Evolutionary conservation across 1,140 invertebrate species (phyloP), one percentile per base, ranked within the genome.

Genomic region (Gonioctena quinquepunctata): DNA sequence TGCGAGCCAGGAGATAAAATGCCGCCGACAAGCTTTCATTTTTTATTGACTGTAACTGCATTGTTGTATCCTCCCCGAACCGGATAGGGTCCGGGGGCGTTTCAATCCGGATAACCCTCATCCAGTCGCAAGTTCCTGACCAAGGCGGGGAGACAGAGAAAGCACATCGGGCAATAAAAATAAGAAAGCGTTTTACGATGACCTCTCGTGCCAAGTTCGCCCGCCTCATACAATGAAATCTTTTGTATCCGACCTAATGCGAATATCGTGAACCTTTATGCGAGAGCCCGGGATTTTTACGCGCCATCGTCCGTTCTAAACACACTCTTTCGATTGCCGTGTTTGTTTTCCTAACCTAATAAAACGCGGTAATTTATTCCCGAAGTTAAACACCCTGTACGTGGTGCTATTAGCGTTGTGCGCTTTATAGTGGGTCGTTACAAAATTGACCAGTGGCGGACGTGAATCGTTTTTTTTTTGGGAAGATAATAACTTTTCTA

Each of bases 171-270:
- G 11, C 13, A 0, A 7, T 56, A 56, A 56, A 21, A 23, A 21
- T 56, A 21, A 2, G 18, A 13, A 21, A 11, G 0, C 1, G 19
- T 23, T 23, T 23, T 42, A 42, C 33, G 52, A 19, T 56, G 3
- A 11, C 52, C 13, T 56, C 21, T 19, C 13, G 21, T 19, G 11
- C 52, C 21, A 56, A 11, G 11, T 56, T 19, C 22, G 16, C 52
- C 11, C 22, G 52, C 13, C 21, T 19, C 18, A 56, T 56, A 56
- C 52, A 56, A 56, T 56, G 52, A 56, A 56, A 56, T 56, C 52
- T 23, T 19, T 23, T 21, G 52, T 21, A 22, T 23, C 7, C 22
- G 22, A 19, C 18, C 7, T 23, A 23, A 56, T 56, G 18, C 22
- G 18, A n/a, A 19, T 56, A 13, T 19, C 18, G 52, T 21, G 52